Evolutionary conservation across 2,888 invertebrate species (phyloP), one percentile per base, ranked within the genome.

Genomic region (Germaria angustata): DNA sequence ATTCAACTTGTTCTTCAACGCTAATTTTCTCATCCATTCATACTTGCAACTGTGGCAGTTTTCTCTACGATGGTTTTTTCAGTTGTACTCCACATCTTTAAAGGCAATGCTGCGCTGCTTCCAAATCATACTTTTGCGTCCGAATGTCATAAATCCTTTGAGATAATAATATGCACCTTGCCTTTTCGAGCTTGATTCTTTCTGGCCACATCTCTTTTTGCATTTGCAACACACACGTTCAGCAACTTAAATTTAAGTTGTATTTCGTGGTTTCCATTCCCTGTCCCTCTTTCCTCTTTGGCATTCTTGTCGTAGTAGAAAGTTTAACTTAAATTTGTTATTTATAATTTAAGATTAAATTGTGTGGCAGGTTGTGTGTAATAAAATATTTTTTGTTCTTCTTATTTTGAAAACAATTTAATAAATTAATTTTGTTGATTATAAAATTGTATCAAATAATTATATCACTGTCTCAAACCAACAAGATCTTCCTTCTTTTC

Each of bases 131-230:
- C 68, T 65, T 20, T 75, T 57, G 61, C 46, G 51, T 80, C 41
- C 86, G 86, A 86, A 87, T 89, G 90, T 88, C 89, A 89, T 89
- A 89, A 89, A 89, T 89, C 87, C 88, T 88, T 87, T 69, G 85
- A 85, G 85, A 87, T 89, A 88, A 89, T 89, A 89, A 87, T 89
- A 89, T 89, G 89, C 89, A 89, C 89, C 89, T 88, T 87, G 85
- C 88, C 84, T 75, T 46, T 75, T 46, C 53, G 36, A 13, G 36
- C 44, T 80, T 59, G 72, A 41, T 63, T 63, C 49, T 46, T 75
- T 71, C 24, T 51, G 81, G 41, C 53, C 68, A 71, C 66, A 80
- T 71, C 32, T 77, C 63, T 51, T 24, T 51, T 63, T 77, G 68
- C 66, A 80, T 53, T 66, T 59, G 49, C 57, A 59, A 66, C 49